These are phyloP conservation scores for Amaurobius ferox DNA, from an alignment of 2,888 invertebrate genomes.

Conservation along the genomic window DNA sequence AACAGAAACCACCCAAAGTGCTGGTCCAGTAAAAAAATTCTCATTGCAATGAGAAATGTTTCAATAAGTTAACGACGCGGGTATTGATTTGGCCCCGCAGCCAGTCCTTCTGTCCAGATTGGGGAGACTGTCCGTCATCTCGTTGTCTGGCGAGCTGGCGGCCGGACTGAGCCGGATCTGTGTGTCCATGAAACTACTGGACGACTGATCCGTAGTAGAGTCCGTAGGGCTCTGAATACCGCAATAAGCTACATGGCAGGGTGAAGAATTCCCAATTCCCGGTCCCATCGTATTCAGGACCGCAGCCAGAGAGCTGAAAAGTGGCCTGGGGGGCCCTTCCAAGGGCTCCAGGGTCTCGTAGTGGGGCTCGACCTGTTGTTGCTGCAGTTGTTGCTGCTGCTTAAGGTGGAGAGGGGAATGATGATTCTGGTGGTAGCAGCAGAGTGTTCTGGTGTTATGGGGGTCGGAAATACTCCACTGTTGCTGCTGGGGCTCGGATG, in stretches of 20 bases:
- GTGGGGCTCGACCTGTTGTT: conserved; percentile 55
- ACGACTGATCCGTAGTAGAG: conserved; percentile 53
- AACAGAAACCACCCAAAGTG: conserved; percentile 5
- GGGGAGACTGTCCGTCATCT: conserved; percentile 55
- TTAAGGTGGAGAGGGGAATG: conserved; percentile 61
- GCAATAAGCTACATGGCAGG: conserved; percentile 67
- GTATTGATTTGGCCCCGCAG: conserved; percentile 28
- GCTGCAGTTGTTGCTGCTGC: conserved; percentile 34
- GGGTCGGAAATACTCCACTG: conserved; percentile 41
- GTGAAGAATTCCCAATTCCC: conserved; percentile 1
- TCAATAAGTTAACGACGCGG: conserved; percentile 66
- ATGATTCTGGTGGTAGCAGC: conserved; percentile 64
- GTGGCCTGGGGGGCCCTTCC: conserved; percentile 64
- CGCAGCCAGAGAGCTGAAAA: conserved; percentile 67
- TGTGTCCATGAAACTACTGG: conserved; percentile 61
- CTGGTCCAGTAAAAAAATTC: neutral
- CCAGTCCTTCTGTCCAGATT: conserved; percentile 39
- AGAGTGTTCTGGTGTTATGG: conserved; percentile 47
- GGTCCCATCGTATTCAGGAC: conserved; percentile 46
- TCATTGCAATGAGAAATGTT: neutral
- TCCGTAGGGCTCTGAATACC: conserved; percentile 72
- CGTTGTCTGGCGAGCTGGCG: conserved; percentile 61
- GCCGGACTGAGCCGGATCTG: conserved; percentile 35
- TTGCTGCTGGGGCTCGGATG: conserved; percentile 46
- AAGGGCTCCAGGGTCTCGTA: conserved; percentile 70